phyloP scores from a whole-genome alignment of 2,888 invertebrate species.

The Thera britannica region DNA sequence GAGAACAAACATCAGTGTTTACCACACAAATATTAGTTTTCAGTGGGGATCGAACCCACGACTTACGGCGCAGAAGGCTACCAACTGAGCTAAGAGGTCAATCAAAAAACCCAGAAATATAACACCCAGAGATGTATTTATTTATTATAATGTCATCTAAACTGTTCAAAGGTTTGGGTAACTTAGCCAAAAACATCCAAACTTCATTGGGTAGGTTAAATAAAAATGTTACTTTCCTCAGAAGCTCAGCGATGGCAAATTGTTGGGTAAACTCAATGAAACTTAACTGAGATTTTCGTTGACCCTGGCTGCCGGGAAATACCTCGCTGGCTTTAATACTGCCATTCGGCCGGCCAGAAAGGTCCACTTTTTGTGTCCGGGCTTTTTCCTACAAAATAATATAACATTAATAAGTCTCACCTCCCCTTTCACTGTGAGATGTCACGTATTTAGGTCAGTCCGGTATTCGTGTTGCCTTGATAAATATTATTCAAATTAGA shows the following conservation, averaged over 20 bases:
- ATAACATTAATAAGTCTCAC: conserved; percentile 73
- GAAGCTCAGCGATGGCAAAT: conserved; percentile 21
- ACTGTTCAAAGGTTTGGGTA: too few relatives aligned
- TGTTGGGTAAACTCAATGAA: conserved; percentile 42
- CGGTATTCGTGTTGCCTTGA: conserved; percentile 55
- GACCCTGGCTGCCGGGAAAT: conserved; percentile 49
- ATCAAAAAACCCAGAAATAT: too few relatives aligned
- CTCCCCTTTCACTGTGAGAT: conserved; percentile 61
- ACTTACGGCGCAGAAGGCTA: too few relatives aligned
- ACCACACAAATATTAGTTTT: too few relatives aligned
- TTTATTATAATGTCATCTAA: too few relatives aligned
- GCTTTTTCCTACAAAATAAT: conserved; percentile 67
- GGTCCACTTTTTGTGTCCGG: conserved; percentile 66
- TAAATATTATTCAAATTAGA: conserved; percentile 58
- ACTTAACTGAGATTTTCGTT: conserved; percentile 52
- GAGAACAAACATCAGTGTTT: too few relatives aligned
- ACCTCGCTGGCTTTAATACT: conserved; percentile 64
- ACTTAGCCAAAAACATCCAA: too few relatives aligned
- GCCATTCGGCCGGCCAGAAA: conserved; percentile 69
- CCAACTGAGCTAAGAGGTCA: too few relatives aligned
- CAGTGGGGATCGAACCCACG: too few relatives aligned
- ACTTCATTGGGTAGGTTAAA: not conserved
- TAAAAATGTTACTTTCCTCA: conserved; percentile 15
- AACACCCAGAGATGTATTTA: too few relatives aligned
- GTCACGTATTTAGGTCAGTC: conserved; percentile 63